phyloP scores from a whole-genome alignment of 53 echinoderm and acorn worm genomes.

The Henricia sp. region DNA sequence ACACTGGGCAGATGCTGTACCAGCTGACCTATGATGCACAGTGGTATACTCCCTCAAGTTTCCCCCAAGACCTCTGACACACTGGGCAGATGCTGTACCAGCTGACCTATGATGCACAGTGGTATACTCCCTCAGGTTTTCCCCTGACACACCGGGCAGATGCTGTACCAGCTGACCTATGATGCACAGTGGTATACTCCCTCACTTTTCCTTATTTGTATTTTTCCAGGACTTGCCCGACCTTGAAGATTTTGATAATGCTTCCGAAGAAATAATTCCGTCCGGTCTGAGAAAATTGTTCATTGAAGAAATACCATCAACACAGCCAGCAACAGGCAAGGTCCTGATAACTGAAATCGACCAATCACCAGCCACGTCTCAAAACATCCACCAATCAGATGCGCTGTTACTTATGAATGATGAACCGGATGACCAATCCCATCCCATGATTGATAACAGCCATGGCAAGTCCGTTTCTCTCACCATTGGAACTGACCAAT shows the following conservation, averaged over 20 bases:
- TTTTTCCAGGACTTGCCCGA: conserved; percentile 85
- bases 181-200: no score
- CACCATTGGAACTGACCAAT: conserved; percentile 5
- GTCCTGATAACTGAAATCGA: conserved; percentile 31
- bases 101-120: no score
- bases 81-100: no score
- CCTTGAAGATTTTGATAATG: conserved; percentile 92
- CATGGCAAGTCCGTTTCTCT: conserved; percentile 5
- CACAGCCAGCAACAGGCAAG: background rate
- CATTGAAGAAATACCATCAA: conserved; percentile 55
- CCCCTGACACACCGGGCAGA: no score
- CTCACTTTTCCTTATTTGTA: background rate
- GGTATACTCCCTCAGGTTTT: no score
- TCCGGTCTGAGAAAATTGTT: conserved; percentile 26
- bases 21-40: no score
- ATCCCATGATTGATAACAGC: conserved; percentile 54
- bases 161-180: no score
- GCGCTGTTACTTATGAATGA: conserved; percentile 7
- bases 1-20: no score
- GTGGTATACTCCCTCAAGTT: no score
- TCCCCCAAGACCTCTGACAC: no score
- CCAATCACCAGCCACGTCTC: conserved; percentile 31
- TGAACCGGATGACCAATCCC: conserved; percentile 56
- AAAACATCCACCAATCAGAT: conserved; percentile 31
- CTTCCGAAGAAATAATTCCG: conserved; percentile 57